Conservation (phyloP, 2,113 vertebrate species). For the Mustela lutreola region DNA sequence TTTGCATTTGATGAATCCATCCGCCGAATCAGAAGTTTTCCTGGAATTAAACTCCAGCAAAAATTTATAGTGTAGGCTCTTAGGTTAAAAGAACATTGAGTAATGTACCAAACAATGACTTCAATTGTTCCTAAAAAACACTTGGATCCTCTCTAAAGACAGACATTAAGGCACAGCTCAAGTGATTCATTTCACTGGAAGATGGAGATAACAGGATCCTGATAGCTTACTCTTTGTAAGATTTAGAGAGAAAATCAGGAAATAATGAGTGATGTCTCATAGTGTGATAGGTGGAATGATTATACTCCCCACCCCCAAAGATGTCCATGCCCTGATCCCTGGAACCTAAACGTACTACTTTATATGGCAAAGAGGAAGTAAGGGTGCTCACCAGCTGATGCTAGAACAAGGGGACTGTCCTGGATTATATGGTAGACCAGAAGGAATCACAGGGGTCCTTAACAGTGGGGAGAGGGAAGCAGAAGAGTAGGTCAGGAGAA, state of each 20-base stretch:
- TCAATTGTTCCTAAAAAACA: neutral
- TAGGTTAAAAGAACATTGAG: neutral
- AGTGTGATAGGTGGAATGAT: neutral
- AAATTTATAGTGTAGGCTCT: neutral
- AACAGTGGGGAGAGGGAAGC: neutral
- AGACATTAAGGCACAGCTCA: neutral
- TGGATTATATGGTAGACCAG: neutral
- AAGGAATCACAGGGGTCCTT: neutral
- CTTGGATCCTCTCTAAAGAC: neutral
- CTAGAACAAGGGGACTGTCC: neutral
- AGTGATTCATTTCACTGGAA: neutral
- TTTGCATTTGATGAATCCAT: neutral
- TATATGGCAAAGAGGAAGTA: neutral
- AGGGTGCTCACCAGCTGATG: neutral
- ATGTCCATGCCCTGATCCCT: neutral
- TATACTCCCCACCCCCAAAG: too few relatives aligned
- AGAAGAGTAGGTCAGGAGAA: neutral
- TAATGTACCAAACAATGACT: neutral
- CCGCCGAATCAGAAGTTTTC: neutral
- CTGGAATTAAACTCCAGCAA: neutral
- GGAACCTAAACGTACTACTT: neutral
- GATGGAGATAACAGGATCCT: neutral
- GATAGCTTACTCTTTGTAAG: neutral
- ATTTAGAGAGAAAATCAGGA: slow-evolving; percentile 15
- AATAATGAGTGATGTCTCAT: neutral